Base-by-base conservation (phyloP, 2,797 vertebrate species). In the Todus mexicanus region DNA sequence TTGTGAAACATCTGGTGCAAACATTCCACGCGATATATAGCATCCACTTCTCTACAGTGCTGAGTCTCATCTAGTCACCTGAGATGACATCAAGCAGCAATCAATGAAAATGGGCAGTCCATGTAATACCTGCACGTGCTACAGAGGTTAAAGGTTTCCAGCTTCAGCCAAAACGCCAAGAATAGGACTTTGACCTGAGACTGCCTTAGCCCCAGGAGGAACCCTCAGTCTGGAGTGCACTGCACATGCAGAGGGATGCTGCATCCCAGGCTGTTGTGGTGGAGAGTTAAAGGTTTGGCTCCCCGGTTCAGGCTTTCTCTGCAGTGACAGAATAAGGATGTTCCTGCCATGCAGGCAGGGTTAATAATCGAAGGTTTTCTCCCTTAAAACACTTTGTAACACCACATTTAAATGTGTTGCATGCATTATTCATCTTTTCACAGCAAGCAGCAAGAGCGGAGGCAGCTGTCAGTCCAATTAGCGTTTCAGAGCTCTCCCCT, bases 351-450 rank as follows among this genome's bases (percentile, higher is more conserved):
- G 18, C 38, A 42, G 60, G 22, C 16, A 73, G 65, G 45, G 64
- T 83, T 86, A 94, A 87, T 23, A 81, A 81, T 33, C 4, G 1
- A 87, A 84, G 37, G 23, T 31, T 51, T 89, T 93, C 72, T 85
- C 82, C 56, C 74, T 74, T 59, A n/a, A 66, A 91, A 22, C 69
- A 43, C 65, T 60, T 51, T 59, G 45, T 65, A 85, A 64, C 76
- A 70, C 71, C n/a, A 45, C 29, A 76, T 83, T 84, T 86, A 78
- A 87, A 92, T 87, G n/a, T 80, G n/a, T 84, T 64, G 27, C 68
- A 89, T 94, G 71, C 45, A 94, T 96, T 95, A 96, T 95, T 97
- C 69, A 94, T 81, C 59, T 45, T 88, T 35, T 57, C 42, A 42
- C 76, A 88, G 71, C 38, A 72, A 40, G 48, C 72, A 78, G 80